Base-by-base conservation (phyloP, 2,797 vertebrate genomes). In the Mastacembelus armatus region DNA sequence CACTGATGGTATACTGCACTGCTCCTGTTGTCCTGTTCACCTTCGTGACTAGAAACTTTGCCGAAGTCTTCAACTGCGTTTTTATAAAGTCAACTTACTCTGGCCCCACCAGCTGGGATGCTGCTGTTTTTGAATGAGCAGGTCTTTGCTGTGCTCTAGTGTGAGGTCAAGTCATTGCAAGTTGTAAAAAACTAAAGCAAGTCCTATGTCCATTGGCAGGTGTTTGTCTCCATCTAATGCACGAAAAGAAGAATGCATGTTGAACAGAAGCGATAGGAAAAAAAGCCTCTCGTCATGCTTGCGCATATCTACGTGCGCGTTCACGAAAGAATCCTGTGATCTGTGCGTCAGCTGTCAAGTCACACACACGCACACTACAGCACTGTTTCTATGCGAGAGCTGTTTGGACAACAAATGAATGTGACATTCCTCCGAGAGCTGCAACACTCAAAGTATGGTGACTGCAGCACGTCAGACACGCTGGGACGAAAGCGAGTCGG, bases 281-380 rank as follows among this genome's bases (percentile, higher is more conserved):
- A 39, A 33, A 24, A 19, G 1, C 10, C 11, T 11, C 40, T 38
- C 45, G 67, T 77, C 52, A 60, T 19, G 54, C 45, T 52, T 45
- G 33, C 39, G 69, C 6, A 22, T 66, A n/a, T 76, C 30, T 58
- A 80, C 88, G 89, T 88, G 78, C 89, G 89, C 89, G 90, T 48
- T 70, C 90, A 59, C 65, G 67, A 32, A 0, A 0, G 42, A 35
- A 61, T 74, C 83, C 72, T 51, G 70, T 85, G 85, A 86, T 67
- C 69, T 58, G 2, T 75, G 80, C 82, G 79, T 87, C 80, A 81
- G 81, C 83, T 89, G 82, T 85, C 81, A 88, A 74, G 45, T 30
- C 45, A 18, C 3, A 19, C 62, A 51, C 83, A 35, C 77, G 49
- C 66, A 45, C 12, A 36, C 44, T 44, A 73, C 19, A 45, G 62